phyloP scores from a whole-genome alignment of 1,140 invertebrate species.

The Drosophila willistoni region DNA sequence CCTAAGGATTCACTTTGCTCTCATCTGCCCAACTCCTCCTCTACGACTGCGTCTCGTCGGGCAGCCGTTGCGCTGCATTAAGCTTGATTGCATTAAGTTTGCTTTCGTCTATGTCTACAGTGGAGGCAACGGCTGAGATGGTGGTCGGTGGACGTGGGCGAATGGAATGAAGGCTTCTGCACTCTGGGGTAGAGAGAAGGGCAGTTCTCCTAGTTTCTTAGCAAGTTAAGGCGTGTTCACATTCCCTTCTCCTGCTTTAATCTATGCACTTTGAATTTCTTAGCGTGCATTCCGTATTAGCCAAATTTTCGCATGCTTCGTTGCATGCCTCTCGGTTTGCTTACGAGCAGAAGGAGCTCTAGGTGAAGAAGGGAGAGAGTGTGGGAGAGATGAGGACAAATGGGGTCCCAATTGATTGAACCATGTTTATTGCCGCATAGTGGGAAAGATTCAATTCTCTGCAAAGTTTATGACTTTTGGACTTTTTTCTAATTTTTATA shows the following conservation, averaged over 20 bases:
- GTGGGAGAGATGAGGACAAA: not conserved
- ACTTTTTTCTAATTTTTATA: not conserved
- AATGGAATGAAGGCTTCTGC: not conserved
- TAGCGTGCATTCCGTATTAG: constrained; percentile 75
- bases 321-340: constrained; percentile 54
- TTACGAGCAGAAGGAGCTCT: not conserved
- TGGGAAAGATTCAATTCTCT: constrained; percentile 16
- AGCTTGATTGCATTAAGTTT: constrained; percentile 80
- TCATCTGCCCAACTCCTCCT: not conserved
- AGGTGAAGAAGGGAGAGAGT: not conserved
- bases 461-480: no score
- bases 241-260: constrained; percentile 55
- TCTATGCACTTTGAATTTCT: constrained; percentile 77
- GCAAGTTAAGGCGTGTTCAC: constrained; percentile 1
- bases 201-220: constrained; percentile 24
- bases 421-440: constrained; percentile 31
- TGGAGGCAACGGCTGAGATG: not conserved
- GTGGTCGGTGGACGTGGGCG: not conserved
- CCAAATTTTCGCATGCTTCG: constrained; percentile 77
- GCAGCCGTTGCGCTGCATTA: constrained; percentile 75
- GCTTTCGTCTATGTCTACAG: constrained; percentile 55
- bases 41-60: constrained; percentile 48
- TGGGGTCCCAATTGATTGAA: constrained; percentile 44
- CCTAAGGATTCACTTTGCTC: constrained; percentile 73
- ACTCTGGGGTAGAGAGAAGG: not conserved